These are phyloP conservation scores for Urocynchramus pylzowi DNA, from an alignment of 2,113 vertebrate species.

Conservation along the genomic window DNA sequence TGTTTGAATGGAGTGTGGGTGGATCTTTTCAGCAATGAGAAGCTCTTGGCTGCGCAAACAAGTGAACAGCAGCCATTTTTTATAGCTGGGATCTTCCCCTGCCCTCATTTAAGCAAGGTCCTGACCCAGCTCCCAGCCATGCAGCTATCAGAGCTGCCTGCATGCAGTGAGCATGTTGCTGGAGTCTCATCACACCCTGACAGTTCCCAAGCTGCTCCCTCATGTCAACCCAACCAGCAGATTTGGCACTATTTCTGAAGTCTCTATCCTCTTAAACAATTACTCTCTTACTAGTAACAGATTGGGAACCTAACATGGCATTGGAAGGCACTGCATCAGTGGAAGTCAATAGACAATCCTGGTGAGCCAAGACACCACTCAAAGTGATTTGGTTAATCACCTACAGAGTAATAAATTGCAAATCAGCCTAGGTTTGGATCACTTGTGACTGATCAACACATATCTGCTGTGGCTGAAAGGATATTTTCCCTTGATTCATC, in stretches of 20 bases:
- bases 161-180: accelerated
- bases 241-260: neutral
- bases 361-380: neutral
- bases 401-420: neutral
- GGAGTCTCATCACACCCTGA: neutral
- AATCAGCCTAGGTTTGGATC: neutral
- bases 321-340: accelerated
- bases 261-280: neutral
- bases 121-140: neutral
- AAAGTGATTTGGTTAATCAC: neutral
- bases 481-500: neutral
- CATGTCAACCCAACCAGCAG: accelerated
- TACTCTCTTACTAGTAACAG: neutral
- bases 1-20: neutral
- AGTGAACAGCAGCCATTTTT: neutral
- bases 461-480: neutral
- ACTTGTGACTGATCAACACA: neutral
- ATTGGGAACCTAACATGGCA: neutral
- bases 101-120: neutral
- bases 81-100: neutral
- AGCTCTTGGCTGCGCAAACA: neutral
- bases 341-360: neutral
- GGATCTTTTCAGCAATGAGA: neutral
- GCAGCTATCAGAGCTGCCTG: neutral
- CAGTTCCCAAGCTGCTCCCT: neutral